Evolutionary conservation across 2,888 invertebrate genomes (phyloP), one percentile per base, ranked within the genome.

Genomic region (Rugalucina vietnamica): DNA sequence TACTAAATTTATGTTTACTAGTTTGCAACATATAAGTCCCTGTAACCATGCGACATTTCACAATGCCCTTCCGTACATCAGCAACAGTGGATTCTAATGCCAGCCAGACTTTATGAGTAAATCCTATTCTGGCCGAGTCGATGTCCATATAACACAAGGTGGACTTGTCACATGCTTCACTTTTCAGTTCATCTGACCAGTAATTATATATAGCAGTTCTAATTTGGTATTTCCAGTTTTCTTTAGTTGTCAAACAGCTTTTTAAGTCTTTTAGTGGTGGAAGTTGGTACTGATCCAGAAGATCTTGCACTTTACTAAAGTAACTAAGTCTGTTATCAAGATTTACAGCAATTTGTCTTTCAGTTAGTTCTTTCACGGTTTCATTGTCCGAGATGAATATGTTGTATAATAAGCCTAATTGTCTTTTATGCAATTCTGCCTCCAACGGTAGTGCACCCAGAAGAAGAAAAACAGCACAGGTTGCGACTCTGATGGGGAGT

Each of bases 11-110:
- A 37, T 71, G 71, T 18, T 36, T 71, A 39, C 24, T 71, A 12
- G 71, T n/a, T 36, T 71, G 71, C 36, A 71, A 27, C 12, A 71
- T 10, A 37, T 71, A 71, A 4, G 71, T 76, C 14, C 69, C 76
- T 24, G 76, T 76, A 14, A 76, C 69, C 76, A 76, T 43, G 8
- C 76, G 54, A 60, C 57, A 24, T 37, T 78, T 78, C 1, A 36
- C 36, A 37, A 78, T 78, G 10, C 70, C 54, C 54, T 12, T 36
- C 39, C 37, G 24, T 4, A 78, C 78, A n/a, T 78, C 78, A 14
- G 39, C 2, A 0, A 71, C 71, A 14, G 49, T 21, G 3, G 71
- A 78, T 24, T 70, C 29, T 70, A 78, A 29, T 12, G 54, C 18
- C 4, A 21, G 5, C 50, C 78, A 76, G 24, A 76, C 65, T 43